A percentile compares a stretch with the other conserved stretches of the same genome.
phyloP scores from a whole-genome alignment of 2,888 invertebrate species.

The Eumerus sabulonum region DNA sequence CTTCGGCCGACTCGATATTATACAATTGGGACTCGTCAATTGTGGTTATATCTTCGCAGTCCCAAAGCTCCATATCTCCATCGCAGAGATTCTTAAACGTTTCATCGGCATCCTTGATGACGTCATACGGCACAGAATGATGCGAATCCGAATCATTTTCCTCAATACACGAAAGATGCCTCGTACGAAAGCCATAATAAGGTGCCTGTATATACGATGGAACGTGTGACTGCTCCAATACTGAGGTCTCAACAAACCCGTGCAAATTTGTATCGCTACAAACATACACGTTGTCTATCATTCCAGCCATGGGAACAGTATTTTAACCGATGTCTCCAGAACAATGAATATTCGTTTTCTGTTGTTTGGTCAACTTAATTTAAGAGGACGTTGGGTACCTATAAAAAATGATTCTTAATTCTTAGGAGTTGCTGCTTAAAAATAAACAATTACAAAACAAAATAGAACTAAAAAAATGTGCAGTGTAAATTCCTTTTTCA shows the following conservation, averaged over 20 bases:
- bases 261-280: constrained; percentile 69
- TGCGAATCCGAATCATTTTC: constrained; percentile 78
- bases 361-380: too few species aligned
- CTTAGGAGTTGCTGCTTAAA: too few species aligned
- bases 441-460: too few species aligned
- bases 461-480: constrained; percentile 3
- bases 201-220: constrained; percentile 68
- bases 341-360: too few species aligned
- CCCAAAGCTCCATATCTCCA: constrained; percentile 53
- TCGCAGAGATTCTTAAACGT: constrained; percentile 74
- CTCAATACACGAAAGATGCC: constrained; percentile 78
- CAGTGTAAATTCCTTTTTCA: constrained; percentile 50
- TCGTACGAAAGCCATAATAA: constrained; percentile 76
- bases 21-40: constrained; percentile 77
- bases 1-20: constrained; percentile 76
- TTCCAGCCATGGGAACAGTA: too few species aligned
- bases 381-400: too few species aligned
- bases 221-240: constrained; percentile 35
- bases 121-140: constrained; percentile 76
- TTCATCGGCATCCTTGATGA: constrained; percentile 77
- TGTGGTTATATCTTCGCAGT: constrained; percentile 75
- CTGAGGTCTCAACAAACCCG: constrained; percentile 61
- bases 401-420: too few species aligned
- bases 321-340: too few species aligned
- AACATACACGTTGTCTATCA: too few species aligned